phyloP scores from a whole-genome alignment of 2,888 invertebrate species.

The Caenorhabditis wallacei region DNA sequence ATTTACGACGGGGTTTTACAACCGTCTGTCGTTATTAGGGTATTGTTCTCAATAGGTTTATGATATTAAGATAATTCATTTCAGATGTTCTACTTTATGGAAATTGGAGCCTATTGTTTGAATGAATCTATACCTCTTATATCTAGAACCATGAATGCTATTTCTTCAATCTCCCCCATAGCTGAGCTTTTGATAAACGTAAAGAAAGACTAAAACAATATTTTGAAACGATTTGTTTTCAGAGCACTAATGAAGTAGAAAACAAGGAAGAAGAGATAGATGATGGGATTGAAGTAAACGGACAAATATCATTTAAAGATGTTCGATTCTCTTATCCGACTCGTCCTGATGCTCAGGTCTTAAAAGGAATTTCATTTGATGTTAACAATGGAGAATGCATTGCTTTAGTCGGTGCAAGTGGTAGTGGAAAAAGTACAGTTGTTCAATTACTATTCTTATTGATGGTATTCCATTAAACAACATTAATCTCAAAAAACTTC shows the following conservation, averaged over 20 bases:
- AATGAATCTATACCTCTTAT: slow-evolving; percentile 46
- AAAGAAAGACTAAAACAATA: not conserved
- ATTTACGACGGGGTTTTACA: slow-evolving; percentile 58
- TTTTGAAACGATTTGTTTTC: slow-evolving; percentile 21
- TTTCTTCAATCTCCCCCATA: slow-evolving; percentile 45
- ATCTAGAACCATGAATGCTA: slow-evolving; percentile 18
- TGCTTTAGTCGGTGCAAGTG: slow-evolving; percentile 76
- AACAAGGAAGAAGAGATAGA: slow-evolving; percentile 80
- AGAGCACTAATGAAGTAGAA: slow-evolving; percentile 69
- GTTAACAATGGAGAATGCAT: slow-evolving; percentile 72
- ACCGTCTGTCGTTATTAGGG: slow-evolving; percentile 28
- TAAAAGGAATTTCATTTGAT: slow-evolving; percentile 72
- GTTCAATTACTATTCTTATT: slow-evolving; percentile 80
- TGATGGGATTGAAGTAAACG: slow-evolving; percentile 82
- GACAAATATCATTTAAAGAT: slow-evolving; percentile 84
- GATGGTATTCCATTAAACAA: slow-evolving; percentile 84
- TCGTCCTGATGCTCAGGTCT: slow-evolving; percentile 82
- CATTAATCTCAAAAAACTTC: slow-evolving; percentile 84
- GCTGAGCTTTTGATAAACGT: slow-evolving; percentile 27
- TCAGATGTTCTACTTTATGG: slow-evolving; percentile 37
- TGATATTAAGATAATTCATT: not conserved
- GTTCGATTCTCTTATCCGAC: slow-evolving; percentile 84
- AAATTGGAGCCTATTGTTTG: slow-evolving; percentile 43
- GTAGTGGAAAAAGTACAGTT: slow-evolving; percentile 76
- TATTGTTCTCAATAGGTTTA: not conserved